Percentiles rank a stretch among this genome's conserved stretches.
These are phyloP conservation scores for Ochropacha duplaris DNA, from an alignment of 2,888 invertebrate species.

Conservation along the genomic window DNA sequence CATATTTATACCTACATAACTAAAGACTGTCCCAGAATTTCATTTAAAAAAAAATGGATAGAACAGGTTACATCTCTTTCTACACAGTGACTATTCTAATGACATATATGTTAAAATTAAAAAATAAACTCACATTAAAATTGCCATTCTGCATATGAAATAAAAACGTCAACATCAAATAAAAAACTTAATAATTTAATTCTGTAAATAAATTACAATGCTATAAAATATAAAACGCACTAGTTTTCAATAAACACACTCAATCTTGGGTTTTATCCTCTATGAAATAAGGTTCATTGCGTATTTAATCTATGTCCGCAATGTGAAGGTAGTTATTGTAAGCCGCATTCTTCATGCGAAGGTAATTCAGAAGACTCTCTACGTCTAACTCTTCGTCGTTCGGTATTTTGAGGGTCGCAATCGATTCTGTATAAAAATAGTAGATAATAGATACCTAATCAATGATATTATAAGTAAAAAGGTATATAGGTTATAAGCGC, in stretches of 20 bases:
- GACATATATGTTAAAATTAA: not conserved
- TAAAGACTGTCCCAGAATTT: too few species aligned
- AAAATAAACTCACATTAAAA: constrained; percentile 24
- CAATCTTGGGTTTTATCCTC: too few species aligned
- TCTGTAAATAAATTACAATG: not conserved
- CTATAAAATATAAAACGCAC: not conserved
- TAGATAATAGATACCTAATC: too few species aligned
- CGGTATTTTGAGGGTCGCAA: constrained; percentile 43
- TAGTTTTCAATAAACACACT: too few species aligned
- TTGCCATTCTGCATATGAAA: constrained; percentile 25
- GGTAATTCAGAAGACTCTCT: constrained; percentile 53
- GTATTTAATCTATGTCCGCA: constrained; percentile 53
- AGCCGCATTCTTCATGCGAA: constrained; percentile 49
- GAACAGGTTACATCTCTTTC: too few species aligned
- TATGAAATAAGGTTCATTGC: too few species aligned
- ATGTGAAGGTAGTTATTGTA: constrained; percentile 36
- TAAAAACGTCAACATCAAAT: not conserved
- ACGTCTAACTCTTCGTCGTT: constrained; percentile 58
- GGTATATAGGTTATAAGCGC: too few species aligned
- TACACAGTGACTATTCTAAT: too few species aligned
- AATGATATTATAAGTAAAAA: too few species aligned
- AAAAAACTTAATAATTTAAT: not conserved
- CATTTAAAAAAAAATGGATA: too few species aligned
- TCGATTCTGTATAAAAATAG: constrained; percentile 45
- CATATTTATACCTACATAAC: too few species aligned